These are phyloP conservation scores for Ochotona princeps DNA, from an alignment of 2,113 vertebrate species.

Conservation along the genomic window DNA sequence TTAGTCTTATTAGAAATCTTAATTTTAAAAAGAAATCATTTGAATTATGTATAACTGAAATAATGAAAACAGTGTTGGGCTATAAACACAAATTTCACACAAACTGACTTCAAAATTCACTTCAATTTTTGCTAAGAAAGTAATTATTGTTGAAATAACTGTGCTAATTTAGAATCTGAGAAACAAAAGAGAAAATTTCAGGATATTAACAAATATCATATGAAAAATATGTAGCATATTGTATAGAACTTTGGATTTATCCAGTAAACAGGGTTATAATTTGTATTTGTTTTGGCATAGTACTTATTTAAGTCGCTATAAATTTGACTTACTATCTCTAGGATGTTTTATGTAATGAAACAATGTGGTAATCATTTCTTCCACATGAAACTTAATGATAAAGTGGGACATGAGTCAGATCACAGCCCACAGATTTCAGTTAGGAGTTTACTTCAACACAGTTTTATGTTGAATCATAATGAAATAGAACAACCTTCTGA, in stretches of 20 bases:
- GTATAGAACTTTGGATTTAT: neutral
- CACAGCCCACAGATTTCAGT: neutral
- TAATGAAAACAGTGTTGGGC: neutral
- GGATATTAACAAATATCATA: neutral
- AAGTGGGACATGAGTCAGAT: neutral
- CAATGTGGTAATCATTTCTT: constrained; percentile 1
- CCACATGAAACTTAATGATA: neutral
- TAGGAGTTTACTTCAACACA: constrained; percentile 7
- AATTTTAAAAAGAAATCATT: neutral
- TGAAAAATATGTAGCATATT: neutral
- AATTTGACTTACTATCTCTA: constrained; percentile 1
- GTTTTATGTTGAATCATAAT: neutral
- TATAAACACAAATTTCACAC: neutral
- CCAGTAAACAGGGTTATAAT: neutral
- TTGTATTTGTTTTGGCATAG: neutral
- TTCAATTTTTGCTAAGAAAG: constrained; percentile 34
- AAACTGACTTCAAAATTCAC: neutral
- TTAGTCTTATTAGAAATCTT: constrained; percentile 1
- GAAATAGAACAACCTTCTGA: constrained; percentile 23
- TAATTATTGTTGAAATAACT: neutral
- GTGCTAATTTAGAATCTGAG: neutral
- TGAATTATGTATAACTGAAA: neutral
- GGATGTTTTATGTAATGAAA: neutral
- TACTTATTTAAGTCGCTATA: neutral
- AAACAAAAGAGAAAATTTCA: neutral